Evolutionary conservation across 2,888 invertebrate genomes (phyloP).

Genomic region (Acanthoscelides obtectus): DNA sequence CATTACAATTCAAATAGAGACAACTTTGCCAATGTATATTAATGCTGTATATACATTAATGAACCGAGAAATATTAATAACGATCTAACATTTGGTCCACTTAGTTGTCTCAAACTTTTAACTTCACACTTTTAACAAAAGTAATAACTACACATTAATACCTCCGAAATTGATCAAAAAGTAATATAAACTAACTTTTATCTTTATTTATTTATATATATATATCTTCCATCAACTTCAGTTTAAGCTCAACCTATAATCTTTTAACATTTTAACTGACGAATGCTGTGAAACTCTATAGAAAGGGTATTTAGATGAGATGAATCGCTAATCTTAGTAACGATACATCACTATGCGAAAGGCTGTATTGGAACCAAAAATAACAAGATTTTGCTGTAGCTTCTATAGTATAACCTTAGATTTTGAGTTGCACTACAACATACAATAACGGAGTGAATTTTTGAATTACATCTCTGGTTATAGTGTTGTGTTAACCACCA

Average conservation of each 20-base stretch:
- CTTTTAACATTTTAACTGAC: neutral
- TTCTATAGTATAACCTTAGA: neutral
- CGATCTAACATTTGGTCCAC: neutral
- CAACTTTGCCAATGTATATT: neutral
- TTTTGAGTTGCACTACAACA: neutral
- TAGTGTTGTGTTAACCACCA: no score
- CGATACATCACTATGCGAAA: neutral
- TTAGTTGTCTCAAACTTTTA: neutral
- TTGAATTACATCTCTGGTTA: neutral
- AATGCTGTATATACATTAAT: neutral
- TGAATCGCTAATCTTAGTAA: neutral
- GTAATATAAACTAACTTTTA: no score
- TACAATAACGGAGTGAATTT: neutral
- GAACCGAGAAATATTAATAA: no score
- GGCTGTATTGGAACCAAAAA: neutral
- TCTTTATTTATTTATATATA: no score
- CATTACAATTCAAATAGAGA: neutral
- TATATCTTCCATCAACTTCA: no score
- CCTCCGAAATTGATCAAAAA: no score
- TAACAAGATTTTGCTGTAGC: neutral
- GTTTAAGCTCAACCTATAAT: neutral
- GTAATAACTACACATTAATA: no score
- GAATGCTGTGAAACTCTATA: neutral
- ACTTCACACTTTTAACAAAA: no score
- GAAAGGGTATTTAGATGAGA: neutral